Base-by-base conservation (phyloP, 2,888 invertebrate genomes). In the Synergus japonicus region DNA sequence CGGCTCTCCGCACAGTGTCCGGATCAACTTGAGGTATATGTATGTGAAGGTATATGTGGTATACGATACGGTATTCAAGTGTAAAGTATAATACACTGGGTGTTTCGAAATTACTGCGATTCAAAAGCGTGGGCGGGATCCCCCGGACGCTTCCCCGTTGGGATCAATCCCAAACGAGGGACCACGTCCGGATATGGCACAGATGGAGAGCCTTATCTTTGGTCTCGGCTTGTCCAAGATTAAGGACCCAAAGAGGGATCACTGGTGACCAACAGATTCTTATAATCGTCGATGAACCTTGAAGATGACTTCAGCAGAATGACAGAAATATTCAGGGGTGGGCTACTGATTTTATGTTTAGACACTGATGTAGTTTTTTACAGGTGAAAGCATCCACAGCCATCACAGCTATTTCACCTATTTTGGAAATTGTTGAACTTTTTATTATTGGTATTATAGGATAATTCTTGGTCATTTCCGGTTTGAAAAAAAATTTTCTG, bases 1-100 rank as follows among this genome's bases (percentile, higher is more conserved):
- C 82, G 79, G 80, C 76, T 79, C 79, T 54, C 54, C 54, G 7
- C 15, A 49, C 15, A 54, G 54, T n/a, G 54, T 54, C 54, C 54
- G 54, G 54, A 60, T 60, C 22, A 60, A 22, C 60, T 60, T 22
- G 18, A 60, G 60, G 0, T 22, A 4, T 18, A 60, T 22, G 22
- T 60, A n/a, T 54, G n/a, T 22, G 60, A 60, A 18, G 22, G 60
- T 60, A 60, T 60, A 29, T 29, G 54, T n/a, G 54, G n/a, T 54
- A 54, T 54, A 54, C 54, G 54, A 54, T 54, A 60, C 60, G 60
- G 60, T 60, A 60, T 60, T 60, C 60, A 22, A 58, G 58, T 18
- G 2, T 60, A 22, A 9, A 60, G 22, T 60, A 60, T 60, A 60
- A 60, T 60, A 60, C 60, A 60, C 60, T 60, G 60, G 60, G 60